These are phyloP conservation scores for Actias luna DNA, from an alignment of 2,888 invertebrate genomes.

Conservation along the genomic window DNA sequence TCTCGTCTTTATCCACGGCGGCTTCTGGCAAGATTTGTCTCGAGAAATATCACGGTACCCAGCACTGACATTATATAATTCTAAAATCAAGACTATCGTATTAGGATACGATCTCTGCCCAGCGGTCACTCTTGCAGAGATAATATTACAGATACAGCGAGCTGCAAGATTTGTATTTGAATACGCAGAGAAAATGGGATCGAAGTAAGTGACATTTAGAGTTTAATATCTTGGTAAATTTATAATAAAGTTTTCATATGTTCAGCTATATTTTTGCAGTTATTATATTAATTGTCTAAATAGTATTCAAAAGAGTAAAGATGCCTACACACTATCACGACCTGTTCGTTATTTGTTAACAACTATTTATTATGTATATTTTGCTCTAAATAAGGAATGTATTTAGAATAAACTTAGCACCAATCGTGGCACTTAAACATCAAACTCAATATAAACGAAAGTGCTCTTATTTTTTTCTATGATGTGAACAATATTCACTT, in stretches of 20 bases:
- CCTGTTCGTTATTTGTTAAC: background rate
- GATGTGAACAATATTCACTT: too few relatives aligned
- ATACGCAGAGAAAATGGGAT: conserved; percentile 83
- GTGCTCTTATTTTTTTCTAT: too few relatives aligned
- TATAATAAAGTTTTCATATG: too few relatives aligned
- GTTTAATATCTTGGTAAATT: too few relatives aligned
- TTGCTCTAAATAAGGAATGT: background rate
- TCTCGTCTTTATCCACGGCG: conserved; percentile 92
- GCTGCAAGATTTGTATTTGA: conserved; percentile 84
- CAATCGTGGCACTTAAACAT: too few relatives aligned
- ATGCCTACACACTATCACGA: background rate
- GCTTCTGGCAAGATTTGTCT: conserved; percentile 91
- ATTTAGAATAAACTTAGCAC: too few relatives aligned
- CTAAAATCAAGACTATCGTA: conserved; percentile 85
- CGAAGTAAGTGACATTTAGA: conserved; percentile 68
- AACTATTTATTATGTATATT: background rate
- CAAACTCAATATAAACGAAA: too few relatives aligned
- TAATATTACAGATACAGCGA: conserved; percentile 84
- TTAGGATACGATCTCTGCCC: conserved; percentile 93
- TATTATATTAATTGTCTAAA: too few relatives aligned
- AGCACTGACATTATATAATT: conserved; percentile 82
- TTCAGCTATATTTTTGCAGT: too few relatives aligned
- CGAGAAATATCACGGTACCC: conserved; percentile 84
- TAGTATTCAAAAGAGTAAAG: background rate
- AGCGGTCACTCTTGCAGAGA: conserved; percentile 80